phyloP scores from a whole-genome alignment of 2,888 invertebrate species.

The Eupithecia tripunctaria region DNA sequence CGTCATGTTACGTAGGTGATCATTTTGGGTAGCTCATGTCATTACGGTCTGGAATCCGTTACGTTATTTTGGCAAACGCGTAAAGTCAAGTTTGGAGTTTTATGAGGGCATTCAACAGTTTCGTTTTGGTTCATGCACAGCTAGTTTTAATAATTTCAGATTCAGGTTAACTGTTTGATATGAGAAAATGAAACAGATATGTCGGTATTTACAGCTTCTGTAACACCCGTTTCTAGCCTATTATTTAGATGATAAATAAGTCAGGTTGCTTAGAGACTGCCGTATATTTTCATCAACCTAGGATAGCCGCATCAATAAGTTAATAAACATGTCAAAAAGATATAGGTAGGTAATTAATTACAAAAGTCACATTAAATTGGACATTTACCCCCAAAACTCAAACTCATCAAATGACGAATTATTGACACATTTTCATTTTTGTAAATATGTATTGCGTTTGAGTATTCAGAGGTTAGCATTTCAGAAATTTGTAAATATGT shows the following conservation, averaged over 20 bases:
- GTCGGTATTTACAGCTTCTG: not conserved
- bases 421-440: too few relatives aligned
- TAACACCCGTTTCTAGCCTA: not conserved
- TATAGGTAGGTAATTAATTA: too few relatives aligned
- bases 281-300: too few relatives aligned
- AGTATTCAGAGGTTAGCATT: too few relatives aligned
- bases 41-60: slow-evolving; percentile 20
- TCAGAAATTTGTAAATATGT: too few relatives aligned
- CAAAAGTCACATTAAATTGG: too few relatives aligned
- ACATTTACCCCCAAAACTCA: too few relatives aligned
- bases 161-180: not conserved
- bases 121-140: not conserved
- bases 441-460: too few relatives aligned
- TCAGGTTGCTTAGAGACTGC: not conserved
- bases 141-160: not conserved
- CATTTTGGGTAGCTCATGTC: slow-evolving; percentile 34
- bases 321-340: too few relatives aligned
- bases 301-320: too few relatives aligned
- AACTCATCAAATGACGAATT: too few relatives aligned
- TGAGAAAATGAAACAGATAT: not conserved
- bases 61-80: slow-evolving; percentile 24
- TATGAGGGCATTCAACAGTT: not conserved
- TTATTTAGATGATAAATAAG: not conserved
- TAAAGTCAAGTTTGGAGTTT: not conserved
- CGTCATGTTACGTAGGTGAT: slow-evolving; percentile 39